These are phyloP conservation scores for Marmota monax DNA, from an alignment of 2,113 vertebrate species.

Conservation along the genomic window DNA sequence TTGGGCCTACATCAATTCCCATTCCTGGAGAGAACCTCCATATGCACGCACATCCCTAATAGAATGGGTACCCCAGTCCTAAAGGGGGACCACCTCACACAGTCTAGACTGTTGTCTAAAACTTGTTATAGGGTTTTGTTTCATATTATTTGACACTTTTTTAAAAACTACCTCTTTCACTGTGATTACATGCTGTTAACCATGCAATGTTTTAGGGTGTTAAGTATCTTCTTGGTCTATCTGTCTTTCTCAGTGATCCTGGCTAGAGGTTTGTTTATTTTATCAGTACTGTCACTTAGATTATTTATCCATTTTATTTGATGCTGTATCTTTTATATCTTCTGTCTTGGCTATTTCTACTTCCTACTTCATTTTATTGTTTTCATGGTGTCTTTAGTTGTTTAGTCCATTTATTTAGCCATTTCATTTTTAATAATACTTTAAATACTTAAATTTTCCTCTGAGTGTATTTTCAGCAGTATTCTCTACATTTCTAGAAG, in stretches of 20 bases:
- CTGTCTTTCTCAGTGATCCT: background rate
- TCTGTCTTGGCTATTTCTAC: background rate
- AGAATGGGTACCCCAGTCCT: background rate
- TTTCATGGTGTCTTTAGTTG: background rate
- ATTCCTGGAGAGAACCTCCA: background rate
- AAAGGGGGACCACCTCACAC: background rate
- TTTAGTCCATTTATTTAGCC: background rate
- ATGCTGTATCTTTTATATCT: background rate
- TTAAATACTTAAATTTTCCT: background rate
- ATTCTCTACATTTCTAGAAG: background rate
- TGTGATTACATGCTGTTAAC: background rate
- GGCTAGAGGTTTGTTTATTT: background rate
- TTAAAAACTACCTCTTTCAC: background rate
- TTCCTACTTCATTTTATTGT: background rate
- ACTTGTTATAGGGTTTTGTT: background rate
- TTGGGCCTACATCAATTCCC: background rate
- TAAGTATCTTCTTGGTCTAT: background rate
- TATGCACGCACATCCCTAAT: background rate
- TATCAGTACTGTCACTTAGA: background rate
- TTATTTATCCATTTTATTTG: background rate
- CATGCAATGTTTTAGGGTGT: background rate
- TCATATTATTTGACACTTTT: background rate
- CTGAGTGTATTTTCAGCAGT: background rate
- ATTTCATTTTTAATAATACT: background rate
- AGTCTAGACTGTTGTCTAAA: background rate